Evolutionary conservation across 2,888 invertebrate species (phyloP).

Genomic region (Leptinotarsa peninsularis): DNA sequence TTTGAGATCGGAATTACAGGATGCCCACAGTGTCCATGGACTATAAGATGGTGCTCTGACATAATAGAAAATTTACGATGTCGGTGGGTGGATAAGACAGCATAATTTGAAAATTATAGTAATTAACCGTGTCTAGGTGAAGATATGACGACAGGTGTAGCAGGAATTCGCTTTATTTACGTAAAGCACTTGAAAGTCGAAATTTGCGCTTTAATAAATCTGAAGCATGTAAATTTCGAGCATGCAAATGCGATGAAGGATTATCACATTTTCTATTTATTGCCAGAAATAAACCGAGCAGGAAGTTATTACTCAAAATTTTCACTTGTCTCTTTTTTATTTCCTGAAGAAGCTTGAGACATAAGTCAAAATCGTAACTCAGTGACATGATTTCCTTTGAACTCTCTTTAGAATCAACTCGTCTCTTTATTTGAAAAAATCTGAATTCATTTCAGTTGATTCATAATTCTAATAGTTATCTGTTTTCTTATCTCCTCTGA

Average conservation of each 20-base stretch:
- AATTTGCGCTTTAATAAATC: slow-evolving; percentile 40
- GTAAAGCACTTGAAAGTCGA: slow-evolving; percentile 33
- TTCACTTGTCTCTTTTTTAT: not conserved
- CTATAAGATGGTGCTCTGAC: slow-evolving; percentile 28
- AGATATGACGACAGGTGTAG: slow-evolving; percentile 36
- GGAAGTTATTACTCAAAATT: slow-evolving; percentile 15
- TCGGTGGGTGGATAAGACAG: slow-evolving; percentile 35
- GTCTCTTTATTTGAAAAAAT: too few species aligned
- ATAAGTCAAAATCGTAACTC: not conserved
- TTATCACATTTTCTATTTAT: slow-evolving; percentile 40
- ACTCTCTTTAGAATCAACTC: too few species aligned
- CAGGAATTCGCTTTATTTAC: slow-evolving; percentile 33
- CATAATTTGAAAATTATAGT: slow-evolving; percentile 31
- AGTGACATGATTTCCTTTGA: too few species aligned
- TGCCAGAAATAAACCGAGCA: slow-evolving; percentile 27
- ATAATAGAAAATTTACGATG: slow-evolving; percentile 30
- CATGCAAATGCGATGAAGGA: slow-evolving; percentile 30
- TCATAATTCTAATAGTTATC: too few species aligned
- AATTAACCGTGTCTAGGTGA: slow-evolving; percentile 36
- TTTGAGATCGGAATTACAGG: not conserved
- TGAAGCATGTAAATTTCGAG: slow-evolving; percentile 19
- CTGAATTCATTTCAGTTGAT: too few species aligned
- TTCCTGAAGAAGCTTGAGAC: not conserved
- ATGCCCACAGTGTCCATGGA: slow-evolving; percentile 8
- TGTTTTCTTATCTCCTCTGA: too few species aligned